Percentiles rank a stretch among this genome's conserved stretches.
These are phyloP conservation scores for Abscondita cerata DNA, from an alignment of 2,888 invertebrate genomes.

Conservation along the genomic window DNA sequence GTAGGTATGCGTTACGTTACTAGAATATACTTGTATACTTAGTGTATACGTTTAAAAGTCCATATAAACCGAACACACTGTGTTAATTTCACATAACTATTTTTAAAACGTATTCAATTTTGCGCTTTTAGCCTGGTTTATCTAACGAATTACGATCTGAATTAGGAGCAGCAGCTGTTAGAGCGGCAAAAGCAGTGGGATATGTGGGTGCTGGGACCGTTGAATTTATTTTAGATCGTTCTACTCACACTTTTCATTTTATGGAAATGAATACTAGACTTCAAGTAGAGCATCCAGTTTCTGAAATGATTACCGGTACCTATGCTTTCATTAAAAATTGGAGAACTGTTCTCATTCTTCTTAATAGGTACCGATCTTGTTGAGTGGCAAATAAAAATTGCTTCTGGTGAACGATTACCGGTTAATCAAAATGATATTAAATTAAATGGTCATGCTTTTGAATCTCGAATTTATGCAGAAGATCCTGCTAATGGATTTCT, in stretches of 20 bases:
- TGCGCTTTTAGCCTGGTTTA: constrained; percentile 85
- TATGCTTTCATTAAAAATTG: not conserved
- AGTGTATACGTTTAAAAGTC: too few relatives aligned
- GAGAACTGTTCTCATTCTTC: constrained; percentile 3
- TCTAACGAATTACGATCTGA: constrained; percentile 75
- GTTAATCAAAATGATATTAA: constrained; percentile 79
- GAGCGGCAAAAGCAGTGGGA: constrained; percentile 92
- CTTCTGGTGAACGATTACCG: constrained; percentile 87
- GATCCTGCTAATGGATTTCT: constrained; percentile 84
- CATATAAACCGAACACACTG: not conserved
- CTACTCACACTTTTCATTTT: constrained; percentile 90
- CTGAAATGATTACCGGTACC: constrained; percentile 93
- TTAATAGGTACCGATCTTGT: constrained; percentile 84
- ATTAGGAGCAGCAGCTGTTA: constrained; percentile 90
- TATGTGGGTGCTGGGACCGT: constrained; percentile 99
- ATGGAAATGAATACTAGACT: constrained; percentile 99
- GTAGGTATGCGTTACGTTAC: constrained; percentile 68
- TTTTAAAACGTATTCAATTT: too few relatives aligned
- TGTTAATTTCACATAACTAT: constrained; percentile 1
- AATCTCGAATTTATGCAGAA: constrained; percentile 97
- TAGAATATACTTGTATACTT: too few relatives aligned
- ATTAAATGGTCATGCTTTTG: constrained; percentile 89
- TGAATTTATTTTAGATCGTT: constrained; percentile 93
- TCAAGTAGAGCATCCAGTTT: constrained; percentile 95
- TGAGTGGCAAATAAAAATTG: constrained; percentile 95